phyloP scores from a whole-genome alignment of 2,888 invertebrate genomes.

The Melikaiella ostensackeni region DNA sequence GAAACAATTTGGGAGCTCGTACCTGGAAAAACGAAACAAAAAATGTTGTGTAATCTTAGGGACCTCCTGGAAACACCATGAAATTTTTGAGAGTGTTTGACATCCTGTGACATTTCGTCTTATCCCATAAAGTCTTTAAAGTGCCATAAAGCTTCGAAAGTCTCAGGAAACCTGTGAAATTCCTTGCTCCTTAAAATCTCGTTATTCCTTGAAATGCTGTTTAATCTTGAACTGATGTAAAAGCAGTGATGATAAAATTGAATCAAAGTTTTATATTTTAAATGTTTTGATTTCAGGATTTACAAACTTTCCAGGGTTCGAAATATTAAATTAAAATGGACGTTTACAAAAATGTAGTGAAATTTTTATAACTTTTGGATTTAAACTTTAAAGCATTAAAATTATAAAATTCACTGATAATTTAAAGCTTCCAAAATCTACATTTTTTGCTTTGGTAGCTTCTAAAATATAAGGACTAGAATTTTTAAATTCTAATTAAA shows the following conservation, averaged over 20 bases:
- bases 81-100: conserved; percentile 10
- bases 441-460: no score
- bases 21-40: conserved; percentile 4
- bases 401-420: no score
- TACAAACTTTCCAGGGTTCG: not conserved
- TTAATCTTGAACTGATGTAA: not conserved
- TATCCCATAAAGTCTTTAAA: conserved; percentile 24
- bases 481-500: no score
- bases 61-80: not conserved
- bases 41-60: conserved; percentile 11
- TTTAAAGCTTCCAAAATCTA: no score
- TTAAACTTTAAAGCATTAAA: no score
- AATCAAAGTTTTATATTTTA: not conserved
- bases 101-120: conserved; percentile 22
- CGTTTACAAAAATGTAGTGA: no score
- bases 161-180: conserved; percentile 24
- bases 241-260: not conserved
- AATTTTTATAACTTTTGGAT: no score
- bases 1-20: not conserved
- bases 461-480: no score
- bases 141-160: conserved; percentile 1
- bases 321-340: no score
- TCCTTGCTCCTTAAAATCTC: conserved; percentile 4
- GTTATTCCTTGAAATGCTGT: not conserved
- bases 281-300: not conserved